Conservation (phyloP, 2,797 vertebrate species). For the Tokudaia muenninki region DNA sequence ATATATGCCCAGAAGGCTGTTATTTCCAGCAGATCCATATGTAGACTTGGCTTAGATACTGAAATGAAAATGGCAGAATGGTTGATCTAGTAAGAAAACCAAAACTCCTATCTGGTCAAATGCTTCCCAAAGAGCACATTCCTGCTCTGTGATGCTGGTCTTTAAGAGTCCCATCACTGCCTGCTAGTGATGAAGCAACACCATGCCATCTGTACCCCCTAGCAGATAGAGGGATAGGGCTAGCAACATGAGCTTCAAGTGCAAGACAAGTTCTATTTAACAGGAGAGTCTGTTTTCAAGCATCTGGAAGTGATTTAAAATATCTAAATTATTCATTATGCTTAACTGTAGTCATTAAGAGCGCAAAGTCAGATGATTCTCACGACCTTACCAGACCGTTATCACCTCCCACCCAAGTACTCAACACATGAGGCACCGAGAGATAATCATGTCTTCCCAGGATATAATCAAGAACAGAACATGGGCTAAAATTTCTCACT, state of each 20-base stretch:
- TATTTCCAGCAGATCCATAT: not conserved
- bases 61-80: not conserved
- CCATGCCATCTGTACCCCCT: not conserved
- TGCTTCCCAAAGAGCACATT: not conserved
- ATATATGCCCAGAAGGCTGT: not conserved
- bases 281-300: conserved; percentile 64
- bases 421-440: not conserved
- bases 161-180: not conserved
- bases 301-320: conserved; percentile 74
- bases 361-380: conserved; percentile 54
- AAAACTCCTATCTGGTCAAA: not conserved
- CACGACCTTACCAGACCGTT: conserved; percentile 46
- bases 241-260: conserved; percentile 21
- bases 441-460: not conserved
- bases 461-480: conserved; percentile 6
- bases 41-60: conserved; percentile 23
- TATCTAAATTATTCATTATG: conserved; percentile 66
- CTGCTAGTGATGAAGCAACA: not conserved
- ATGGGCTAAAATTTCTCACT: not conserved
- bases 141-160: not conserved
- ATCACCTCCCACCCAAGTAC: conserved; percentile 3
- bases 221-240: not conserved
- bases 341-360: conserved; percentile 65
- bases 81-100: conserved; percentile 19
- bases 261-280: conserved; percentile 50